phyloP scores from a whole-genome alignment of 2,113 vertebrate genomes.

The Oreocharis arfaki region DNA sequence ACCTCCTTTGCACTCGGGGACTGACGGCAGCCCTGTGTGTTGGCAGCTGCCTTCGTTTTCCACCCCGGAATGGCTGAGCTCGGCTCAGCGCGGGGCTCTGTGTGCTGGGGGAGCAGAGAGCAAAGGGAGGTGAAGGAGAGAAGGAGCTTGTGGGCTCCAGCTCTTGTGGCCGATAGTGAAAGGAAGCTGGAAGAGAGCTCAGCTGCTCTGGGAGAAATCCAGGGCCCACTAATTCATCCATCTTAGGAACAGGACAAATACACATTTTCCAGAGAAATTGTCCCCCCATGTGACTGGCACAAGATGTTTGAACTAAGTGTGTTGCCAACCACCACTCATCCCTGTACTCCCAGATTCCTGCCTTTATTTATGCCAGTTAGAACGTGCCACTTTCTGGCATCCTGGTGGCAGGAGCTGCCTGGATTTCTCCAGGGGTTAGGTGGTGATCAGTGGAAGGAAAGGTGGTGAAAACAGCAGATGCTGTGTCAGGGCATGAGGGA shows the following conservation, averaged over 20 bases:
- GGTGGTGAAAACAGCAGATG: neutral
- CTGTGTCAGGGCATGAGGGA: neutral
- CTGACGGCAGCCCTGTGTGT: neutral
- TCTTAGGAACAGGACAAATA: neutral
- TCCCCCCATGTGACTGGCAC: neutral
- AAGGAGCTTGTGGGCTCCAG: neutral
- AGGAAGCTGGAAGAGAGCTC: neutral
- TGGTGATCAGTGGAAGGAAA: rapidly evolving
- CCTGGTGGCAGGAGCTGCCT: neutral
- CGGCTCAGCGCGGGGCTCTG: rapidly evolving
- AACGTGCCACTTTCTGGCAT: neutral
- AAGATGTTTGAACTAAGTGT: neutral
- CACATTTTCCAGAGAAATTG: neutral
- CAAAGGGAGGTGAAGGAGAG: neutral
- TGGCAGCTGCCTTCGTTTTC: conserved; percentile 5
- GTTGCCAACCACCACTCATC: neutral
- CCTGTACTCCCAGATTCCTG: neutral
- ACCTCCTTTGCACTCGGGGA: neutral
- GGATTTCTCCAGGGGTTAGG: neutral
- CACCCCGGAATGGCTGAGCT: neutral
- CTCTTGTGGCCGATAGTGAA: neutral
- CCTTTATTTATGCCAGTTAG: neutral
- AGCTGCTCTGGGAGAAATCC: neutral
- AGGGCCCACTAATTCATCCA: neutral
- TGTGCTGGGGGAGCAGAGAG: neutral